These are phyloP conservation scores for Hyposmocoma kahamanoa DNA, from an alignment of 1,140 invertebrate species.

Conservation along the genomic window DNA sequence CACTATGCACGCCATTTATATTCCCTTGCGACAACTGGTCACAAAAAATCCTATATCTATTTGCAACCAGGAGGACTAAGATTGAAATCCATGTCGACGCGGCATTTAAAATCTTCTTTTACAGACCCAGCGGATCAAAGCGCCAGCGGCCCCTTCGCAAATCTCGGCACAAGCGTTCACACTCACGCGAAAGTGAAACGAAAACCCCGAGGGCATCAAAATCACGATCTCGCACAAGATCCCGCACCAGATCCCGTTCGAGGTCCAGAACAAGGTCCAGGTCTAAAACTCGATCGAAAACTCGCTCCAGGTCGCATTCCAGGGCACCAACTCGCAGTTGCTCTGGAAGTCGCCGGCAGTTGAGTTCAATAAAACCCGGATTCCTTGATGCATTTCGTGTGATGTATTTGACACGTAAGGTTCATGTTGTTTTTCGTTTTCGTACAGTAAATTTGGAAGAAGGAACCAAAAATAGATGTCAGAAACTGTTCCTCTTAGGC, in stretches of 20 bases:
- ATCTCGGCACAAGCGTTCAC: too few species aligned
- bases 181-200: background rate
- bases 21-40: too few species aligned
- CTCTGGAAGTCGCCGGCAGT: slow-evolving; percentile 18
- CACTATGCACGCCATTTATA: too few species aligned
- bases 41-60: too few species aligned
- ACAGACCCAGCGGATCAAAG: slow-evolving; percentile 33
- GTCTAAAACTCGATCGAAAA: slow-evolving; percentile 15
- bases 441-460: too few species aligned
- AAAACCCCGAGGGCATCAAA: slow-evolving; percentile 9
- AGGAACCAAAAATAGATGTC: too few species aligned
- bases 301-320: slow-evolving; percentile 17
- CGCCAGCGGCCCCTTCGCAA: too few species aligned
- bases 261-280: slow-evolving; percentile 14
- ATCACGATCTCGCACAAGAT: slow-evolving; percentile 22
- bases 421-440: too few species aligned
- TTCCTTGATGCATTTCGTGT: slow-evolving; percentile 52
- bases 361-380: slow-evolving; percentile 31
- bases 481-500: too few species aligned
- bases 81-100: too few species aligned
- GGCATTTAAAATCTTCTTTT: too few species aligned
- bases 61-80: too few species aligned
- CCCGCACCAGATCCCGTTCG: slow-evolving; percentile 18
- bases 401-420: slow-evolving; percentile 49
- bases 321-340: slow-evolving; percentile 13